A percentile compares a stretch with the other conserved stretches of the same genome.
These are phyloP conservation scores for Lutraria lutraria DNA, from an alignment of 2,888 invertebrate species.

Conservation along the genomic window DNA sequence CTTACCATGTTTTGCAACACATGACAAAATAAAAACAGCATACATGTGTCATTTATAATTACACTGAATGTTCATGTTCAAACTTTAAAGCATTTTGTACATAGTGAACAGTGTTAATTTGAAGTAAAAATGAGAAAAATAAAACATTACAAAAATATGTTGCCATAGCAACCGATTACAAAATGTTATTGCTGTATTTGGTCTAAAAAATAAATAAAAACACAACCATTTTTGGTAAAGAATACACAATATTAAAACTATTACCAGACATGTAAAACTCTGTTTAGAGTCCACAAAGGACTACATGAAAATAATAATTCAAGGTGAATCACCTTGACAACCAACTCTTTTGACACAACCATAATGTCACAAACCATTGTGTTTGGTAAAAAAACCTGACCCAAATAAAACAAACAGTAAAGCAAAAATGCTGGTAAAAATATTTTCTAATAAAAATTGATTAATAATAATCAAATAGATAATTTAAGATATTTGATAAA, in stretches of 20 bases:
- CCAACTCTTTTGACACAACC: not conserved
- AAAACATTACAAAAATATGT: constrained; percentile 5
- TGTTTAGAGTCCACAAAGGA: not conserved
- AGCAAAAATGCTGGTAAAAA: no score
- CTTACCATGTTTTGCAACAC: no score
- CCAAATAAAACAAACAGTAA: no score
- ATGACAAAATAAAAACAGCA: no score
- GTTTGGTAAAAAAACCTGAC: not conserved
- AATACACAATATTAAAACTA: not conserved
- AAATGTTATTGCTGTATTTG: constrained; percentile 14
- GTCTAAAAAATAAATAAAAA: constrained; percentile 9
- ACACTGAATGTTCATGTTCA: no score
- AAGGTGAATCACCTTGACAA: not conserved
- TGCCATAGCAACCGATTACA: not conserved
- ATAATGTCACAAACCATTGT: not conserved
- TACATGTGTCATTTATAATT: no score
- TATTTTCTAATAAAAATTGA: no score
- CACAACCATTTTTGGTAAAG: constrained; percentile 13
- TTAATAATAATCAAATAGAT: no score
- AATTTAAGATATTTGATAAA: no score
- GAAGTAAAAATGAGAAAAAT: constrained; percentile 10
- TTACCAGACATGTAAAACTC: constrained; percentile 1
- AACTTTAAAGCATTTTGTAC: not conserved
- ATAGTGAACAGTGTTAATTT: not conserved
- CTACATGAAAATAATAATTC: not conserved